A percentile compares a stretch with the other conserved stretches of the same genome.
These are phyloP conservation scores for Rhynchopsitta pachyrhyncha DNA, from an alignment of 2,113 vertebrate genomes.

Conservation along the genomic window DNA sequence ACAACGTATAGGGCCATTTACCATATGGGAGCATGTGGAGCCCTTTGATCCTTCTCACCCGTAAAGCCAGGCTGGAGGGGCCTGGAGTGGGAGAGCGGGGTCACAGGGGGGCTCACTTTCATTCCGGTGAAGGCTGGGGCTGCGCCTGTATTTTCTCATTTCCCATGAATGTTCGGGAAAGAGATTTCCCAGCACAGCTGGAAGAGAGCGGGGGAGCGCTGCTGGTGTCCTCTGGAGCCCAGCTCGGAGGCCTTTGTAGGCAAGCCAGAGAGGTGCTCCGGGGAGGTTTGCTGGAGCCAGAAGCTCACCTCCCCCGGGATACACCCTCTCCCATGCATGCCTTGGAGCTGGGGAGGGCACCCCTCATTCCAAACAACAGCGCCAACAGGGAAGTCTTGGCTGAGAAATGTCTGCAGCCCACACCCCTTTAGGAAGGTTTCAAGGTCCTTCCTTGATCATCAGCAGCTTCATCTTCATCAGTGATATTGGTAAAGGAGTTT, in stretches of 20 bases:
- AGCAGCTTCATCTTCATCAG: rapidly evolving
- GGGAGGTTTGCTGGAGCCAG: background rate
- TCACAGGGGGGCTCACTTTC: background rate
- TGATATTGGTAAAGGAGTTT: background rate
- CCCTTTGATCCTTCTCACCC: conserved; percentile 50
- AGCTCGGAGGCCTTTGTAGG: background rate
- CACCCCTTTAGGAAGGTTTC: background rate
- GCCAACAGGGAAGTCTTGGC: background rate
- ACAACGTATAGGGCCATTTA: background rate
- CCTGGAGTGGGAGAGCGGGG: background rate
- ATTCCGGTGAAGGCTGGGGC: background rate
- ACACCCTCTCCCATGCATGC: background rate
- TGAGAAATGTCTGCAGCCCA: background rate
- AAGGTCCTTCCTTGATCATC: rapidly evolving
- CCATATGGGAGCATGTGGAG: conserved; percentile 49
- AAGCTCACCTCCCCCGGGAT: background rate
- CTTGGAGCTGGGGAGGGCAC: background rate
- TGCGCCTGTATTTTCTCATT: conserved; percentile 44
- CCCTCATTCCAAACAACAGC: background rate
- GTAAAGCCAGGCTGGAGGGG: background rate
- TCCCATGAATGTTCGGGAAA: background rate
- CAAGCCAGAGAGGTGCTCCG: background rate
- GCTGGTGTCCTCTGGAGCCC: background rate
- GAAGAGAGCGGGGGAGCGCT: background rate
- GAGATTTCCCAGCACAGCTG: conserved; percentile 31